Evolutionary conservation across 2,797 vertebrate species (phyloP).

Genomic region (Lithobates sylvaticus): DNA sequence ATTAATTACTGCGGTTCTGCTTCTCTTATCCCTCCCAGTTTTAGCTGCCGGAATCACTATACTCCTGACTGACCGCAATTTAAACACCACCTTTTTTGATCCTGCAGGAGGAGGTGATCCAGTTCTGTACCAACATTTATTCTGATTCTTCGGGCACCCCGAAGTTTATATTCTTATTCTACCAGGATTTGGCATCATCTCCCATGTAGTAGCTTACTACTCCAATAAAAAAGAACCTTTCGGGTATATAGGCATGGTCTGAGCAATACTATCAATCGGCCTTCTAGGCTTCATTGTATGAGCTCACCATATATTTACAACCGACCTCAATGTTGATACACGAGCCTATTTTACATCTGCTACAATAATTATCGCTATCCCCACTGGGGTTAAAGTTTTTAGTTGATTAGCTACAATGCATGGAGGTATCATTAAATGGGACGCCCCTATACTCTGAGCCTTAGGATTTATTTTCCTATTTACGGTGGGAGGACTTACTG

Average conservation of each 20-base stretch:
- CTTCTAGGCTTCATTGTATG: constrained; percentile 15
- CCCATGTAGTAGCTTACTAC: neutral
- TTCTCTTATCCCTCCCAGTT: constrained; percentile 10
- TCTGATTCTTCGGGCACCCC: constrained; percentile 64
- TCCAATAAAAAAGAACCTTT: constrained; percentile 12
- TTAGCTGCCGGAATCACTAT: constrained; percentile 58
- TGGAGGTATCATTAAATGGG: constrained; percentile 63
- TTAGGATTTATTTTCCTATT: constrained; percentile 69
- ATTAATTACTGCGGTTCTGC: accelerated
- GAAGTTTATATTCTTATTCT: constrained; percentile 9
- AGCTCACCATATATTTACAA: constrained; percentile 61
- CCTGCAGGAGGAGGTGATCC: constrained; percentile 32
- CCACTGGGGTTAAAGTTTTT: constrained; percentile 67
- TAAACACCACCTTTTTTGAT: constrained; percentile 64
- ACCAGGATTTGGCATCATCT: constrained; percentile 38
- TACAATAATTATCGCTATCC: constrained; percentile 69
- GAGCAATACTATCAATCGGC: neutral
- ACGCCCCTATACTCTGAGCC: constrained; percentile 41
- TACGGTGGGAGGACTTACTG: neutral
- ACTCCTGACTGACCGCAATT: constrained; percentile 9
- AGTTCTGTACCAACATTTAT: neutral
- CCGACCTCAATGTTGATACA: constrained; percentile 58
- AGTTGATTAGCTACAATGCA: constrained; percentile 66
- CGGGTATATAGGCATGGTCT: constrained; percentile 40
- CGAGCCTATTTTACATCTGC: constrained; percentile 70